Evolutionary conservation across 2,113 vertebrate genomes (phyloP), one percentile per base, ranked within the genome.

Genomic region (Chinchilla lanigera): DNA sequence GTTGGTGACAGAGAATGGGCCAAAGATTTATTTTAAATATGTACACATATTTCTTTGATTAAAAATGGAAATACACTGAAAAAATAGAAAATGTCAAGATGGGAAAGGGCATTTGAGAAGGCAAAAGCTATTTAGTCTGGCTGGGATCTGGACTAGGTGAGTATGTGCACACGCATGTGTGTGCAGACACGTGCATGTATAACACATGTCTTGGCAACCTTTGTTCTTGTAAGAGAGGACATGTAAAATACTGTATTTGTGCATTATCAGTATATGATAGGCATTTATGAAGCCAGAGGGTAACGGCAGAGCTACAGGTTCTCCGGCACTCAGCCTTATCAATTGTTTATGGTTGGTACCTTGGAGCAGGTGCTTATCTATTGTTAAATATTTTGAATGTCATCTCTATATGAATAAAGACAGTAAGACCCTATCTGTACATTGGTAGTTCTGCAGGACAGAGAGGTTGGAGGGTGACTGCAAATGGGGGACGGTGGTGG

Each of bases 51-150:
- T 78, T 89, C 7, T 93, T 83, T 50, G 12, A 63, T 56, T 91
- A 67, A 86, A 94, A 93, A 56, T 41, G 89, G 35, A 90, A 95
- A 84, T 89, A 26, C 65, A 84, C 54, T 35, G n/a, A 71, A 69
- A 80, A 92, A 17, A 28, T 77, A 11, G 11, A 77, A 16, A 17
- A 73, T 96, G n/a, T 50, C 35, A 44, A 44, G 38, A 56, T 89
- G 35, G n/a, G 61, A 73, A 95, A 77, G 30, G 26, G 35, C 50
- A 44, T 82, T 94, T 85, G 86, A 84, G 54, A 80, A 63, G 17
- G 38, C 35, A 91, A 50, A n/a, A 83, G 54, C 65, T 61, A n/a
- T 47, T 24, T 75, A 28, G 63, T 75, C 12, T 75, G 50, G 33
- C n/a, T 86, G 63, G 28, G 92, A 73, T 86, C 56, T 75, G 73